phyloP scores from a whole-genome alignment of 1,140 invertebrate genomes.

The Bombus terrestris region DNA sequence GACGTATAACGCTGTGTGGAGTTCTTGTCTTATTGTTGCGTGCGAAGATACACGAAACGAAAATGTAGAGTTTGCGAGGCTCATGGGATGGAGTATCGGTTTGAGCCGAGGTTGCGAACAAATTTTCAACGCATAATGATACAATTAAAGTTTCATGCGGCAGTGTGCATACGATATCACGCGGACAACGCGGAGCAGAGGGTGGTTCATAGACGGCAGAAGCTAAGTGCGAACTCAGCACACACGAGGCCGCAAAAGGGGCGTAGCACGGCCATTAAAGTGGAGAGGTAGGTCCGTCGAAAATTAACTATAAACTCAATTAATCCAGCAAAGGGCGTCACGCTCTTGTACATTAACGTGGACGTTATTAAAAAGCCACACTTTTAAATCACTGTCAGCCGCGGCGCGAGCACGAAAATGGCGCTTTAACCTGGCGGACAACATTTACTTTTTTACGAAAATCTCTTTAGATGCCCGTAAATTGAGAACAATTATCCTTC shows the following conservation, averaged over 20 bases:
- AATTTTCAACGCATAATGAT: slow-evolving; percentile 65
- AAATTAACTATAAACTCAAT: slow-evolving; percentile 69
- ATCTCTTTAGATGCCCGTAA: slow-evolving; percentile 32
- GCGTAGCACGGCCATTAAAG: slow-evolving; percentile 53
- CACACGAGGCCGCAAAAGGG: slow-evolving; percentile 36
- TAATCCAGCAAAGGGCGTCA: slow-evolving; percentile 58
- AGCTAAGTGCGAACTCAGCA: slow-evolving; percentile 46
- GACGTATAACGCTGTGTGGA: neutral
- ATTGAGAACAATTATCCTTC: slow-evolving; percentile 39
- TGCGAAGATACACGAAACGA: neutral
- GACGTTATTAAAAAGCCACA: slow-evolving; percentile 44
- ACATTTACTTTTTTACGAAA: slow-evolving; percentile 38
- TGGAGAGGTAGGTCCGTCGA: slow-evolving; percentile 53
- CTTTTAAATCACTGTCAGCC: slow-evolving; percentile 47
- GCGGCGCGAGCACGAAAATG: slow-evolving; percentile 9
- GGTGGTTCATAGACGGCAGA: slow-evolving; percentile 31
- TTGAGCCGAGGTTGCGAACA: slow-evolving; percentile 15
- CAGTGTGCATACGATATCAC: slow-evolving; percentile 56
- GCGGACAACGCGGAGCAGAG: slow-evolving; percentile 28
- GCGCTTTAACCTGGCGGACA: slow-evolving; percentile 37
- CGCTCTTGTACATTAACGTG: slow-evolving; percentile 52
- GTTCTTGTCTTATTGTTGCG: neutral
- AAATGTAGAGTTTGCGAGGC: slow-evolving; percentile 15
- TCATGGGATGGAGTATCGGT: neutral
- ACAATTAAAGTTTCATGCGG: slow-evolving; percentile 64